Evolutionary conservation across 2,888 invertebrate species (phyloP).

Genomic region (Catotricha subobsoleta): DNA sequence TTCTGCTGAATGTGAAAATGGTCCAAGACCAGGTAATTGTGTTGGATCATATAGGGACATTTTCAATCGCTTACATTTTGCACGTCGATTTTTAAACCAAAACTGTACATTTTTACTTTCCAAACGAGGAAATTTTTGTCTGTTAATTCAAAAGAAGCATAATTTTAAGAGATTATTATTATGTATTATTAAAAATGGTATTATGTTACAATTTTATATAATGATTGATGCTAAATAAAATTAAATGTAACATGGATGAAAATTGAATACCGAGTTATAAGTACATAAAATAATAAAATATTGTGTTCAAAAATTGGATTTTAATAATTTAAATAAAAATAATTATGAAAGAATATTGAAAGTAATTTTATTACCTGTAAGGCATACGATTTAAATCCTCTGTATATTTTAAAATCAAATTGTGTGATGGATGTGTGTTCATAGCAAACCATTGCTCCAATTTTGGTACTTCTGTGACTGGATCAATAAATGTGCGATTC

Average conservation of each 20-base stretch:
- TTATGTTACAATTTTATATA: too few relatives aligned
- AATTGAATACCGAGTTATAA: too few relatives aligned
- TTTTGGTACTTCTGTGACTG: constrained; percentile 90
- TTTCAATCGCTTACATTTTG: constrained; percentile 92
- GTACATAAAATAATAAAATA: too few relatives aligned
- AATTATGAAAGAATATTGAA: too few relatives aligned
- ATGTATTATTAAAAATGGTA: too few relatives aligned
- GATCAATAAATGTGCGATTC: constrained; percentile 97
- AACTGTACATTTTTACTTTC: constrained; percentile 99
- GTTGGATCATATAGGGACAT: constrained; percentile 62
- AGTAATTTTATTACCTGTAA: constrained; percentile 36
- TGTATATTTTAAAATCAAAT: constrained; percentile 92
- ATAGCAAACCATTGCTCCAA: constrained; percentile 91
- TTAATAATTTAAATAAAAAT: too few relatives aligned
- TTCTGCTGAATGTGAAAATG: constrained; percentile 26
- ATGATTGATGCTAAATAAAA: too few relatives aligned
- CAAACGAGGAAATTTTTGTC: constrained; percentile 95
- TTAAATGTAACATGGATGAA: not conserved
- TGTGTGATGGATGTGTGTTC: constrained; percentile 97
- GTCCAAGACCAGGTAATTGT: constrained; percentile 22
- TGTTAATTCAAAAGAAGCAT: constrained; percentile 13
- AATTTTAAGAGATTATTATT: not conserved
- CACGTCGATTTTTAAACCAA: constrained; percentile 98
- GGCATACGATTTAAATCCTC: constrained; percentile 94
- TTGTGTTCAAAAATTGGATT: too few relatives aligned